Base-by-base conservation (phyloP, 2,888 invertebrate genomes). In the Pseudococcus longispinus region DNA sequence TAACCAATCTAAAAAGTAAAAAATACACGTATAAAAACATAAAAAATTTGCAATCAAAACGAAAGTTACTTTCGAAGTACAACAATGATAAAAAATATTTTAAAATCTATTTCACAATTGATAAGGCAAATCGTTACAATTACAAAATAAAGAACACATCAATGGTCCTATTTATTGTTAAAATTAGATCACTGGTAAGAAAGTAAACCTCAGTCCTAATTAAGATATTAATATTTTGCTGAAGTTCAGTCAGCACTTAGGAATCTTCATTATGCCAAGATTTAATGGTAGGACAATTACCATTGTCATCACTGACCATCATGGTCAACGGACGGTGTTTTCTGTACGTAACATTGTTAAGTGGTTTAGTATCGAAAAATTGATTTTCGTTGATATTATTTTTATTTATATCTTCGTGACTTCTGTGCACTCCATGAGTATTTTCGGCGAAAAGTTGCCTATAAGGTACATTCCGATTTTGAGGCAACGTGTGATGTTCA, bases 371-470 rank as follows among this genome's bases (percentile, higher is more conserved):
- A 23, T 84, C 84, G 42, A 60, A 84, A 15, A 42, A 84, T 32
- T 55, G 65, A 29, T 37, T 55, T 13, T 84, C 84, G n/a, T 84
- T 84, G 9, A 84, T 23, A 65, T 65, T 60, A 84, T 84, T 84
- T 23, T 65, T 84, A 84, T 84, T 84, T 18, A 84, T 65, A 42
- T 84, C 84, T 65, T 84, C 84, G 37, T 84, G 26, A 42, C 84
- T 65, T 65, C 84, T 84, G 15, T 60, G 60, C 11, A 60, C 6
- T 37, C 23, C 65, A 60, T 60, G 32, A 60, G 84, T 55, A 84
- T 46, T 46, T 4, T 84, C 65, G 8, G 26, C 23, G 37, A 37
- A 26, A 42, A 29, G 60, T 11, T 84, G 60, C 26, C 32, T 42
- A 20, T 65, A 80, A 11, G 77, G 9, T 32, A 60, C 32, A 37